Evolutionary conservation across 2,113 vertebrate species (phyloP).

Genomic region (Podarcis raffonei): DNA sequence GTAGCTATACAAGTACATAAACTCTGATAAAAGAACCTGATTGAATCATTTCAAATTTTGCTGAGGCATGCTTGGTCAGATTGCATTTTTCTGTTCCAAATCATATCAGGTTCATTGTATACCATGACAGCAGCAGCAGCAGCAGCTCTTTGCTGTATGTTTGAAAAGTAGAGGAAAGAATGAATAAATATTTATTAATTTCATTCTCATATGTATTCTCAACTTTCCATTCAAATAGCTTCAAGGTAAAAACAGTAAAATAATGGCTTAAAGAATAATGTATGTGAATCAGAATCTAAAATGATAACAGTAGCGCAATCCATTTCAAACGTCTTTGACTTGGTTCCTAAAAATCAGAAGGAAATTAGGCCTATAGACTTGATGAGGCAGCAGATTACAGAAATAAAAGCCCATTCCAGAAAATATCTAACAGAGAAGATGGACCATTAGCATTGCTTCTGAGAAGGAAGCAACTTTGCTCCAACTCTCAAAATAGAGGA

Average conservation of each 20-base stretch:
- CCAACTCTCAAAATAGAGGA: too few relatives aligned
- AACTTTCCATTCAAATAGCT: background rate
- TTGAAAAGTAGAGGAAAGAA: background rate
- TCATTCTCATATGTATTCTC: background rate
- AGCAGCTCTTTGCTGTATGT: conserved; percentile 28
- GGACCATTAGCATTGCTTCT: background rate
- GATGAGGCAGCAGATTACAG: background rate
- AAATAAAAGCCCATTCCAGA: background rate
- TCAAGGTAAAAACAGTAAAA: background rate
- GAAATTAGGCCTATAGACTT: background rate
- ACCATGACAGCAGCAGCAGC: conserved; percentile 21
- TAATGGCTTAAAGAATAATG: background rate
- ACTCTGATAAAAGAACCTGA: conserved; percentile 17
- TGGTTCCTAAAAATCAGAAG: background rate
- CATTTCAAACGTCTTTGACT: background rate
- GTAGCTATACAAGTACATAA: background rate
- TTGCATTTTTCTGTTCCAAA: conserved; percentile 18
- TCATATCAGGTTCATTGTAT: conserved; percentile 17
- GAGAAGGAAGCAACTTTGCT: background rate
- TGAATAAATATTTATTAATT: conserved; percentile 27
- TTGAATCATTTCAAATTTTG: conserved; percentile 41
- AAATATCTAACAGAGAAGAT: background rate
- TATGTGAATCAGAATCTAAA: background rate
- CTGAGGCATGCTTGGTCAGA: conserved; percentile 1
- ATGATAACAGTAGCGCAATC: too few relatives aligned